A percentile compares a stretch with the other conserved stretches of the same genome.
Evolutionary conservation across 2,888 invertebrate species (phyloP).

Genomic region (Fissipunctia ypsillon): DNA sequence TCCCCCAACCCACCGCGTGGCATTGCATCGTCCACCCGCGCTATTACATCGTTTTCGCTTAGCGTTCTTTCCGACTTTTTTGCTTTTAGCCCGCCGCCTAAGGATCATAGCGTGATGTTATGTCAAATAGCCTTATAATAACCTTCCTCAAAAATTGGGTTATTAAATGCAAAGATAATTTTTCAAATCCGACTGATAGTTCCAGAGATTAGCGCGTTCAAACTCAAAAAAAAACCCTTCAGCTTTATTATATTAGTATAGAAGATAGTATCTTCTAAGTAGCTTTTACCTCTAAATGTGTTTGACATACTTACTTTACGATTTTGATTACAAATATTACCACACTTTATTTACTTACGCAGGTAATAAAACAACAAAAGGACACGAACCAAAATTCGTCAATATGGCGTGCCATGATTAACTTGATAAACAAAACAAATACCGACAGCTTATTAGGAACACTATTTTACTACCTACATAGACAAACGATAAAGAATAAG

Average conservation of each 20-base stretch:
- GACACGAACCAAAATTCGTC: background rate
- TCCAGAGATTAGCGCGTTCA: background rate
- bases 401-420: background rate
- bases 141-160: background rate
- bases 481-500: constrained; percentile 6
- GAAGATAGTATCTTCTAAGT: too few relatives aligned
- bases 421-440: constrained; percentile 21
- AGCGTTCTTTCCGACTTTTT: background rate
- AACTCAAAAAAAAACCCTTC: background rate
- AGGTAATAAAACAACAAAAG: background rate
- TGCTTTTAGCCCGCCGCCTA: background rate
- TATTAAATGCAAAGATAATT: too few relatives aligned
- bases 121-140: background rate
- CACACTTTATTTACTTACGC: background rate
- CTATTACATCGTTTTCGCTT: background rate
- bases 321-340: background rate
- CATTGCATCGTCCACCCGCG: background rate
- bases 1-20: background rate
- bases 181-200: background rate
- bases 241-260: background rate
- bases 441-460: background rate
- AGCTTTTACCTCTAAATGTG: background rate
- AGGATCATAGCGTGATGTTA: background rate
- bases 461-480: constrained; percentile 3
- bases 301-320: background rate